Evolutionary conservation across 2,888 invertebrate genomes (phyloP).

Genomic region (Coleophora flavipennella): DNA sequence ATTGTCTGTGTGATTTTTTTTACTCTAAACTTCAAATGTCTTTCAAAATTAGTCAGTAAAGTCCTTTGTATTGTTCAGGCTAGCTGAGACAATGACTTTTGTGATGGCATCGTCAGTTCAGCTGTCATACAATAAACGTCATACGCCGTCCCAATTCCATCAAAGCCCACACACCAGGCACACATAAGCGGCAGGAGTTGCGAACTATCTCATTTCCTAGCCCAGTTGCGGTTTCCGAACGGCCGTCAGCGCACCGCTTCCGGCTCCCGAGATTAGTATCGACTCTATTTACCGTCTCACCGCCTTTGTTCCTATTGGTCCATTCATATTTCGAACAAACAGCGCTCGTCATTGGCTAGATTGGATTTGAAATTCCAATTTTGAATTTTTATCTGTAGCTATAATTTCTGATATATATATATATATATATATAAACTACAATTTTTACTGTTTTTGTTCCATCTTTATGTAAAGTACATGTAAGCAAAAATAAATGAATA

Average conservation of each 20-base stretch:
- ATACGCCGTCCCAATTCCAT: constrained; percentile 41
- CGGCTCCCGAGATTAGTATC: constrained; percentile 70
- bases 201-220: constrained; percentile 71
- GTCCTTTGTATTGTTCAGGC: background rate
- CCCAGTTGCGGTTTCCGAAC: constrained; percentile 68
- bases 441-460: too few relatives aligned
- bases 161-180: constrained; percentile 29
- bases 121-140: constrained; percentile 7
- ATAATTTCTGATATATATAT: too few relatives aligned
- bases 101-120: constrained; percentile 1
- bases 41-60: background rate
- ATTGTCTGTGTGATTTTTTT: too few relatives aligned
- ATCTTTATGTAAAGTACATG: too few relatives aligned
- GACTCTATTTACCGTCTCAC: constrained; percentile 60
- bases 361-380: constrained; percentile 17
- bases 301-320: constrained; percentile 52
- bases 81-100: background rate
- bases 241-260: constrained; percentile 60
- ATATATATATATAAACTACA: too few relatives aligned
- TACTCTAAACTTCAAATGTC: background rate
- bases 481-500: too few relatives aligned
- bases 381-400: constrained; percentile 12
- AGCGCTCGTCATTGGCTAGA: constrained; percentile 12
- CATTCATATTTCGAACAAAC: constrained; percentile 28
- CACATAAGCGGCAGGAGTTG: constrained; percentile 44